Evolutionary conservation across 2,888 invertebrate genomes (phyloP).

Genomic region (Cryptocephalus primarius): DNA sequence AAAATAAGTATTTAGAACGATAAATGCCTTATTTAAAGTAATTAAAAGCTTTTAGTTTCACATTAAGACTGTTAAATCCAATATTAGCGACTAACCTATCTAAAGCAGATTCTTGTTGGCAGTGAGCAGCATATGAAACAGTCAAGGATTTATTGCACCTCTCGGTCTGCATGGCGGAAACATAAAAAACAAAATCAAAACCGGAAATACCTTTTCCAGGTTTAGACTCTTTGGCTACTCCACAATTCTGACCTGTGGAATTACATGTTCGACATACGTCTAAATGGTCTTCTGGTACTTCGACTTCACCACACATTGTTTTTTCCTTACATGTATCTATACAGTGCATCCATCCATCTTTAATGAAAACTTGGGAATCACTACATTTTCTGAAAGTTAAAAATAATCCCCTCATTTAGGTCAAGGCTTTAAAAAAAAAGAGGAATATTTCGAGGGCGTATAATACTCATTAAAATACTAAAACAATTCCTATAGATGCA

Average conservation of each 20-base stretch:
- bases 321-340: conserved; percentile 68
- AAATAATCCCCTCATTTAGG: background rate
- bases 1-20: background rate
- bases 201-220: conserved; percentile 60
- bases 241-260: conserved; percentile 74
- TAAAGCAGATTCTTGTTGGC: conserved; percentile 87
- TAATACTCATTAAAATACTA: too few species aligned
- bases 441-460: too few species aligned
- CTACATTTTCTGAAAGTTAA: conserved; percentile 67
- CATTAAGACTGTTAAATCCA: too few species aligned
- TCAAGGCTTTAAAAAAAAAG: too few species aligned
- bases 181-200: conserved; percentile 93
- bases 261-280: conserved; percentile 87
- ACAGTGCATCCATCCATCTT: conserved; percentile 76
- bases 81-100: conserved; percentile 44
- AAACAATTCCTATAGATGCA: too few species aligned
- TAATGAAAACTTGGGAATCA: conserved; percentile 77
- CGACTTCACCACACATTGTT: conserved; percentile 94
- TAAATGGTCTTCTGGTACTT: conserved; percentile 85
- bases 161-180: conserved; percentile 87
- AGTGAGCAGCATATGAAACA: conserved; percentile 96
- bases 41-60: too few species aligned
- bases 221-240: conserved; percentile 42
- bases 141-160: conserved; percentile 86
- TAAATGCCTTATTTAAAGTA: too few species aligned